Evolutionary conservation across 1,140 invertebrate genomes (phyloP).

Genomic region (Bathynomus jamesi): DNA sequence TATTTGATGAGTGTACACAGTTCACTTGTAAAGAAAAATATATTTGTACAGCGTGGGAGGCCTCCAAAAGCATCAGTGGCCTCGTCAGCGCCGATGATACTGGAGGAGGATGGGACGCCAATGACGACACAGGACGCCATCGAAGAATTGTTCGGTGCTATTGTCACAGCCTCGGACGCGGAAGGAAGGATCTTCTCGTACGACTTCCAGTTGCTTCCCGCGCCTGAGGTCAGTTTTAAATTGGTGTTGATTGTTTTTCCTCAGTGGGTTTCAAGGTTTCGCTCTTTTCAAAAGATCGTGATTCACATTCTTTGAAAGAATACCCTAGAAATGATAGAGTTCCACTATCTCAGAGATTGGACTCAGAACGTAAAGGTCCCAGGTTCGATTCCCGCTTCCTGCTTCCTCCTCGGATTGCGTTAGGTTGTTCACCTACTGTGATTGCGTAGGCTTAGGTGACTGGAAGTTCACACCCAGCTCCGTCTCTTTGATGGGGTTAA

Average conservation of each 20-base stretch:
- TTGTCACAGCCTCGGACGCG: constrained; percentile 65
- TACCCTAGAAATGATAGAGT: too few relatives aligned
- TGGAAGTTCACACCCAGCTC: too few relatives aligned
- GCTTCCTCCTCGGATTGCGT: too few relatives aligned
- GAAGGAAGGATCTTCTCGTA: constrained; percentile 71
- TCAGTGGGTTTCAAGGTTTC: neutral
- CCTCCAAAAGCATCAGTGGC: constrained; percentile 18
- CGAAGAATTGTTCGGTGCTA: constrained; percentile 72
- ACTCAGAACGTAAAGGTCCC: too few relatives aligned
- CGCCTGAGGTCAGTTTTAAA: constrained; percentile 53
- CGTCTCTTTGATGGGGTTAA: neutral
- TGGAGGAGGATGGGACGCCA: constrained; percentile 27
- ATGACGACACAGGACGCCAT: constrained; percentile 46
- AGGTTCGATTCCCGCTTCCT: too few relatives aligned
- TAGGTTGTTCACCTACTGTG: too few relatives aligned
- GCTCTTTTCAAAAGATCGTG: neutral
- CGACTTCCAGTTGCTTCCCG: constrained; percentile 82
- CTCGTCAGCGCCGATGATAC: constrained; percentile 29
- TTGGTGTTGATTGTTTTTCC: neutral
- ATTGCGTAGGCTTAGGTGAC: too few relatives aligned
- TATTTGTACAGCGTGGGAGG: constrained; percentile 5
- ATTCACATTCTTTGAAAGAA: neutral
- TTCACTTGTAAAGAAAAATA: too few relatives aligned
- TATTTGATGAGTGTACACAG: too few relatives aligned
- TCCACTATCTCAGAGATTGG: too few relatives aligned